These are phyloP conservation scores for Heptranchias perlo DNA, from an alignment of 2,113 vertebrate species.

Conservation along the genomic window DNA sequence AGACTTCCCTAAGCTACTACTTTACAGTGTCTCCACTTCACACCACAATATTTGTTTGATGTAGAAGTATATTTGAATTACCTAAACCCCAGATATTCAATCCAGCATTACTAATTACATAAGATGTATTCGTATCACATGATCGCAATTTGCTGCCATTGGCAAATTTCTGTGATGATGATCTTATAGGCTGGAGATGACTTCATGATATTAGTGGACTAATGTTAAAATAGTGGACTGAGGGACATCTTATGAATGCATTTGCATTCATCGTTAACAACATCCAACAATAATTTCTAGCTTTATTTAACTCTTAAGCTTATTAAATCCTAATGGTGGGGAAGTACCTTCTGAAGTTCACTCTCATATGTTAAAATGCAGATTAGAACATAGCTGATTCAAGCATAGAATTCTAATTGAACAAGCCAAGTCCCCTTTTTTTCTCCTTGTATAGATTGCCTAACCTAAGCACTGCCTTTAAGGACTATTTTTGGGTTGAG, in stretches of 20 bases:
- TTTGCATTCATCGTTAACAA: not conserved
- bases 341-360: not conserved
- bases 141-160: not conserved
- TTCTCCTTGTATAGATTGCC: not conserved
- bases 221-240: not conserved
- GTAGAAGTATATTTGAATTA: not conserved
- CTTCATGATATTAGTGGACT: not conserved
- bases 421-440: not conserved
- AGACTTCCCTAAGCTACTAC: not conserved
- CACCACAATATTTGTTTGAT: not conserved
- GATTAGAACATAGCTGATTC: not conserved
- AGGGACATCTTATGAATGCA: not conserved
- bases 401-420: not conserved
- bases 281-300: not conserved
- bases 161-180: not conserved
- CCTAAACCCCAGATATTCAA: not conserved
- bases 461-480: not conserved
- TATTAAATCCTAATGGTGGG: not conserved
- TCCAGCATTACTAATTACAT: not conserved
- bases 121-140: not conserved
- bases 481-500: not conserved
- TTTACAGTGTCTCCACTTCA: not conserved
- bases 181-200: not conserved
- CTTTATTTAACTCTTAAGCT: not conserved
- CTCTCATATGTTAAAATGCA: not conserved